A percentile compares a stretch with the other conserved stretches of the same genome.
Evolutionary conservation across 1,140 invertebrate species (phyloP).

Genomic region (Drosophila sp.): DNA sequence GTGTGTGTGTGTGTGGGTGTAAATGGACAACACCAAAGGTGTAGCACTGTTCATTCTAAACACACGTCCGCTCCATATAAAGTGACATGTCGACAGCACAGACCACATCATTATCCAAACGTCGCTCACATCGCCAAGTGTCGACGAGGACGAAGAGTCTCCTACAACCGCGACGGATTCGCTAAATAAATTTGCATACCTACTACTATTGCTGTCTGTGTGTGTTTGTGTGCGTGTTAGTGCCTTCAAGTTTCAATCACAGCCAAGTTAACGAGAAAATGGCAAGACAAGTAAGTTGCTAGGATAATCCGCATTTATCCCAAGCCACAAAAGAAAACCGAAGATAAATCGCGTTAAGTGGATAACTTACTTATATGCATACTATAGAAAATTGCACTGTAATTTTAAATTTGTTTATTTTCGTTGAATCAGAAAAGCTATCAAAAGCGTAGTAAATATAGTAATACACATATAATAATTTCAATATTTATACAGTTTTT

Average conservation of each 20-base stretch:
- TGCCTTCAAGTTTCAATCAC: conserved; percentile 22
- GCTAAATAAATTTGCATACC: conserved; percentile 24
- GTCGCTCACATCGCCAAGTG: conserved; percentile 54
- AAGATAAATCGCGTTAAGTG: background rate
- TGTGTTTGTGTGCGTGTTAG: conserved; percentile 34
- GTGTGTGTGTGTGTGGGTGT: conserved; percentile 49
- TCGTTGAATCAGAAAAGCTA: too few relatives aligned
- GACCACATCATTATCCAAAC: conserved; percentile 69
- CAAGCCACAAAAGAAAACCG: background rate
- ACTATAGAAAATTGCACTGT: background rate
- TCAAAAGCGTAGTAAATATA: too few relatives aligned
- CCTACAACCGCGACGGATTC: conserved; percentile 40
- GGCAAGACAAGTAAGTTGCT: conserved; percentile 79
- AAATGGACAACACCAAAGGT: conserved; percentile 30
- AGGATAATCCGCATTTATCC: background rate
- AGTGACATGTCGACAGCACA: conserved; percentile 51
- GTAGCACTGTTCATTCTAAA: conserved; percentile 57
- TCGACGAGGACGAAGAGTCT: conserved; percentile 26
- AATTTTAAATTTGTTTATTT: too few relatives aligned
- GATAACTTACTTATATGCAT: too few relatives aligned
- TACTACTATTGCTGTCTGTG: too few relatives aligned
- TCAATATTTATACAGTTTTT: too few relatives aligned
- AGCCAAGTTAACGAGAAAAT: conserved; percentile 50
- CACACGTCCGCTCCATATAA: conserved; percentile 63
- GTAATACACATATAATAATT: too few relatives aligned